These are phyloP conservation scores for Eriosoma lanigerum DNA, from an alignment of 1,140 invertebrate genomes.

Conservation along the genomic window DNA sequence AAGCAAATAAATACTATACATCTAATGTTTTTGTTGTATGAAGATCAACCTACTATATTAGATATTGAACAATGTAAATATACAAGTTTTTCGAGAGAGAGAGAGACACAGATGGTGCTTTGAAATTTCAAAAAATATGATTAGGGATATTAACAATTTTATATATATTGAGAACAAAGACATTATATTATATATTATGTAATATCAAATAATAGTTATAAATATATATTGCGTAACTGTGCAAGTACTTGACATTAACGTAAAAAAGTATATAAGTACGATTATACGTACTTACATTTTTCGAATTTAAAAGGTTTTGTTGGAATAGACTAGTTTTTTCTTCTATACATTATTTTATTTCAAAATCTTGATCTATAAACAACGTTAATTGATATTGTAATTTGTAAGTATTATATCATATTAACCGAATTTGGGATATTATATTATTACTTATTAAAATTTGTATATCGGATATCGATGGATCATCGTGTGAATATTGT, in stretches of 20 bases:
- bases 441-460: too few species aligned
- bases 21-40: not conserved
- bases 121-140: slow-evolving; percentile 3
- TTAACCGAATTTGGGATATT: too few species aligned
- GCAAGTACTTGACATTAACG: not conserved
- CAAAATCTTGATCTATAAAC: too few species aligned
- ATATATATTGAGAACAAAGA: not conserved
- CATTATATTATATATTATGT: too few species aligned
- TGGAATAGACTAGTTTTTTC: too few species aligned
- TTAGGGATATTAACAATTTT: not conserved
- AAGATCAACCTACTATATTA: not conserved
- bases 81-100: not conserved
- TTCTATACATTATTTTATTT: too few species aligned
- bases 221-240: not conserved
- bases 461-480: too few species aligned
- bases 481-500: too few species aligned
- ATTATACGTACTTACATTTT: too few species aligned
- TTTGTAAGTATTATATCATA: too few species aligned
- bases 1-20: not conserved
- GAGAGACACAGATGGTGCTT: not conserved
- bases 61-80: not conserved
- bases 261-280: not conserved
- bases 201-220: not conserved
- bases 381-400: too few species aligned
- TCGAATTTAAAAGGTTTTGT: too few species aligned